Conservation (phyloP, 2,113 vertebrate genomes). For the Struthio camelus region DNA sequence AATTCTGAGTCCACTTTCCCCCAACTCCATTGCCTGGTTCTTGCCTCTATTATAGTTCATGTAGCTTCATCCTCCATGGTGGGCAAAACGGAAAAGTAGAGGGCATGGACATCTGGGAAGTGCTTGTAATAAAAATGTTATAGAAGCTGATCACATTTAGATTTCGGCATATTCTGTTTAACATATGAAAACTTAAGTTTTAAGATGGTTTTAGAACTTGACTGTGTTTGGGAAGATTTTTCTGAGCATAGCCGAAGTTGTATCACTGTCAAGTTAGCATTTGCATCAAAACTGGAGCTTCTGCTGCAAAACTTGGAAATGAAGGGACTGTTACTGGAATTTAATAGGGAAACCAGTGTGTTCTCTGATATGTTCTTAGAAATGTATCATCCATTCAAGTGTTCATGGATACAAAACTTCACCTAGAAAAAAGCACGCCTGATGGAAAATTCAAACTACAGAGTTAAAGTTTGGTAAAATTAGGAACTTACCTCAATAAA, state of each 20-base stretch:
- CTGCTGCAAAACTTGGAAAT: not conserved
- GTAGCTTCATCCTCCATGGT: not conserved
- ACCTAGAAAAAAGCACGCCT: not conserved
- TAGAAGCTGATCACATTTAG: not conserved
- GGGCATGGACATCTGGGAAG: not conserved
- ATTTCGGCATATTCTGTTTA: not conserved
- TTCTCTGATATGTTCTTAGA: not conserved
- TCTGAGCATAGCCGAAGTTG: no score
- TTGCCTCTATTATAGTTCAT: not conserved
- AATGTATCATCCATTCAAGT: not conserved
- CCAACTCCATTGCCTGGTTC: not conserved
- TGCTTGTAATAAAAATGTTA: no score
- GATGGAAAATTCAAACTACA: not conserved
- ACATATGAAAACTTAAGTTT: no score
- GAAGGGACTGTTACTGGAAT: not conserved
- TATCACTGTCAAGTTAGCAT: not conserved
- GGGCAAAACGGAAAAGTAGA: not conserved
- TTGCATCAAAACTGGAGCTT: not conserved
- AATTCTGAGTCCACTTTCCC: not conserved
- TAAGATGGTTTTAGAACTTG: no score
- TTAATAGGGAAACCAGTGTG: not conserved
- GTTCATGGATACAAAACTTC: not conserved
- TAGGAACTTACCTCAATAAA: not conserved
- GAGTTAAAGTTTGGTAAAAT: not conserved
- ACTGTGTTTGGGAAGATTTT: no score